Percentiles rank a stretch among this genome's conserved stretches.
These are phyloP conservation scores for Eupithecia inturbata DNA, from an alignment of 2,888 invertebrate species.

Conservation along the genomic window DNA sequence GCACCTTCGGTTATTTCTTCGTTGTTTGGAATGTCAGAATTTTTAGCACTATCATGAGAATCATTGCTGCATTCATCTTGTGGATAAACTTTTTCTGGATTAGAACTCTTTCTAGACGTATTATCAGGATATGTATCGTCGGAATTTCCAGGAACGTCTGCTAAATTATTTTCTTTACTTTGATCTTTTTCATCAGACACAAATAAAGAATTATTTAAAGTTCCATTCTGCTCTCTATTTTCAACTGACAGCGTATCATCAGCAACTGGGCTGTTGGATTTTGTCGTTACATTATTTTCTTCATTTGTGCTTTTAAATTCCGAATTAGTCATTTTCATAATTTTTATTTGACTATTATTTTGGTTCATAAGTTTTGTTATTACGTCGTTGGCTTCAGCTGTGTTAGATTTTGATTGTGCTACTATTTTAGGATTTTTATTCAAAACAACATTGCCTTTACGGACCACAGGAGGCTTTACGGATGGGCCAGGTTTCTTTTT, in stretches of 20 bases:
- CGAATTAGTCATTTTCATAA: conserved; percentile 61
- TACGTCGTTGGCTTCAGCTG: conserved; percentile 63
- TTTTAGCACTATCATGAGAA: conserved; percentile 18
- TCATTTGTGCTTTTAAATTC: conserved; percentile 40
- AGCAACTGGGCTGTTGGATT: conserved; percentile 28
- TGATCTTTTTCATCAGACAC: conserved; percentile 15
- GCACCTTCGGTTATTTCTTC: conserved; percentile 9
- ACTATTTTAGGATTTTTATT: conserved; percentile 28
- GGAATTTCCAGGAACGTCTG: neutral
- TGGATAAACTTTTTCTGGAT: conserved; percentile 9
- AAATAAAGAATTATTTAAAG: neutral
- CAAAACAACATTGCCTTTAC: conserved; percentile 15
- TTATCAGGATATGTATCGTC: conserved; percentile 20
- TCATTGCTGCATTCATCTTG: conserved; percentile 32
- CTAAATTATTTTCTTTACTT: conserved; percentile 16
- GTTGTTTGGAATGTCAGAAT: neutral
- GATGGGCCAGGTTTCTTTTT: conserved; percentile 58
- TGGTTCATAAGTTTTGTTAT: conserved; percentile 72
- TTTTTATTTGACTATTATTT: conserved; percentile 75
- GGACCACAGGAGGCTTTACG: conserved; percentile 24
- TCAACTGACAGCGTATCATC: conserved; percentile 32
- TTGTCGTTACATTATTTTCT: conserved; percentile 34
- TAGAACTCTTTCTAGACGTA: conserved; percentile 15
- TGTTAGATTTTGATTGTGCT: conserved; percentile 36
- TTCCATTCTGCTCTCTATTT: conserved; percentile 10